phyloP scores from a whole-genome alignment of 2,797 vertebrate species.

The Sebastiscus albofasciatus region DNA sequence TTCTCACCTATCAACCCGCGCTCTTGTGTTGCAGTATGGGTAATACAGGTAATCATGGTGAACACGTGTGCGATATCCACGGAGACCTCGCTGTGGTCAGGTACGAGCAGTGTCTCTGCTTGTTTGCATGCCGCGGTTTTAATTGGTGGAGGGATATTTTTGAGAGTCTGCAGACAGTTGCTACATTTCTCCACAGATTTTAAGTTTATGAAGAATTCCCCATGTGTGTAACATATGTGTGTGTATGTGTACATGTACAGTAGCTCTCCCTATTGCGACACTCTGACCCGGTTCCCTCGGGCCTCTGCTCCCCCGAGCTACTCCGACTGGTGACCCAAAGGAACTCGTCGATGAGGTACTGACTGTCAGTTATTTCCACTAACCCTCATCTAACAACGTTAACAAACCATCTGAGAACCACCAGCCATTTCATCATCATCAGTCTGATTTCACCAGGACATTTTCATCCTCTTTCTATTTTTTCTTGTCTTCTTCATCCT shows the following conservation, averaged over 20 bases:
- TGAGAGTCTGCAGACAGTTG: neutral
- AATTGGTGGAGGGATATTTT: constrained; percentile 46
- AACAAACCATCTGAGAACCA: constrained; percentile 14
- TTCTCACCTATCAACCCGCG: constrained; percentile 37
- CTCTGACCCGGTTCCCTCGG: constrained; percentile 81
- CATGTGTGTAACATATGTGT: constrained; percentile 4
- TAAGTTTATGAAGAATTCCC: constrained; percentile 8
- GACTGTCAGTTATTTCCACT: constrained; percentile 10
- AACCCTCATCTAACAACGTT: constrained; percentile 6
- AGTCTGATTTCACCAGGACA: neutral
- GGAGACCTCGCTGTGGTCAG: constrained; percentile 88
- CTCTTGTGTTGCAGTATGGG: constrained; percentile 84
- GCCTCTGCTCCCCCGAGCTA: constrained; percentile 78
- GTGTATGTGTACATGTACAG: constrained; percentile 18
- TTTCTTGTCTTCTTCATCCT: constrained; percentile 1
- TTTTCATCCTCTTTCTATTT: neutral
- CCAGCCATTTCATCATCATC: neutral
- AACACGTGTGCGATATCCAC: constrained; percentile 84
- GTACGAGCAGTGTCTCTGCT: constrained; percentile 75
- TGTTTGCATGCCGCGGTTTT: constrained; percentile 46
- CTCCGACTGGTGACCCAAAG: constrained; percentile 77
- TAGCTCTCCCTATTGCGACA: constrained; percentile 80
- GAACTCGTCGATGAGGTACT: constrained; percentile 69
- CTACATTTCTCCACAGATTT: constrained; percentile 10
- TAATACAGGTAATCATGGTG: constrained; percentile 91